These are phyloP conservation scores for Scaptomyza hsui DNA, from an alignment of 1,140 invertebrate genomes.

Conservation along the genomic window DNA sequence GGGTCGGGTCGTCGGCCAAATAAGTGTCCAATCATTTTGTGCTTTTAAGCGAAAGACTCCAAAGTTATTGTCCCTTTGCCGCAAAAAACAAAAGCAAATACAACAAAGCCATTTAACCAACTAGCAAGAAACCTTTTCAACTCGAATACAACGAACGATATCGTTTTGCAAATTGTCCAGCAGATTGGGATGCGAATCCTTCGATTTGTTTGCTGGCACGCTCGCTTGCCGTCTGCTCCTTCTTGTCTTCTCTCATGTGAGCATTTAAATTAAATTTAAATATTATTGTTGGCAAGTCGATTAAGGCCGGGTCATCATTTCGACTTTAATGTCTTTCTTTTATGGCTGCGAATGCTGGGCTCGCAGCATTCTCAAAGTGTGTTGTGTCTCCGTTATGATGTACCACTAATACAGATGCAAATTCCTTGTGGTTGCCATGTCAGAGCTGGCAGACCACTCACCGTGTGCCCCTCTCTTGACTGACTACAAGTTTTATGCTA, in stretches of 20 bases:
- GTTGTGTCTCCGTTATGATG: slow-evolving; percentile 56
- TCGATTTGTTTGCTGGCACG: slow-evolving; percentile 70
- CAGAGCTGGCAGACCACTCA: not conserved
- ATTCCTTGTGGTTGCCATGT: slow-evolving; percentile 34
- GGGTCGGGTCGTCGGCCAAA: slow-evolving; percentile 37
- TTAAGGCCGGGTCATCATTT: slow-evolving; percentile 77
- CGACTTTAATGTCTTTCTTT: slow-evolving; percentile 76
- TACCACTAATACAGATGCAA: slow-evolving; percentile 55
- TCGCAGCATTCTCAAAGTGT: not conserved
- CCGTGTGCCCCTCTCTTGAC: not conserved
- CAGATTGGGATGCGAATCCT: slow-evolving; percentile 61
- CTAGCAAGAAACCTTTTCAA: slow-evolving; percentile 51
- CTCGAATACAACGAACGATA: slow-evolving; percentile 36
- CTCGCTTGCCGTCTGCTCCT: not conserved
- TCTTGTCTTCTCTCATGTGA: slow-evolving; percentile 68
- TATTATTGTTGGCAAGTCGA: slow-evolving; percentile 82
- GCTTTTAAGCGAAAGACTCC: slow-evolving; percentile 69
- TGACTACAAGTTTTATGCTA: slow-evolving; percentile 1
- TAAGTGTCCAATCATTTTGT: slow-evolving; percentile 63
- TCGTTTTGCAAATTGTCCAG: slow-evolving; percentile 70
- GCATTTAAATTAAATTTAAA: slow-evolving; percentile 84
- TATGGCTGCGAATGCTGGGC: slow-evolving; percentile 56
- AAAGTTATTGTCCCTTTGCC: slow-evolving; percentile 68
- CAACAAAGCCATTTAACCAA: slow-evolving; percentile 53
- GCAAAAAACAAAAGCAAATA: slow-evolving; percentile 32